These are phyloP conservation scores for Solenopsis invicta DNA, from an alignment of 1,140 invertebrate genomes.

Conservation along the genomic window DNA sequence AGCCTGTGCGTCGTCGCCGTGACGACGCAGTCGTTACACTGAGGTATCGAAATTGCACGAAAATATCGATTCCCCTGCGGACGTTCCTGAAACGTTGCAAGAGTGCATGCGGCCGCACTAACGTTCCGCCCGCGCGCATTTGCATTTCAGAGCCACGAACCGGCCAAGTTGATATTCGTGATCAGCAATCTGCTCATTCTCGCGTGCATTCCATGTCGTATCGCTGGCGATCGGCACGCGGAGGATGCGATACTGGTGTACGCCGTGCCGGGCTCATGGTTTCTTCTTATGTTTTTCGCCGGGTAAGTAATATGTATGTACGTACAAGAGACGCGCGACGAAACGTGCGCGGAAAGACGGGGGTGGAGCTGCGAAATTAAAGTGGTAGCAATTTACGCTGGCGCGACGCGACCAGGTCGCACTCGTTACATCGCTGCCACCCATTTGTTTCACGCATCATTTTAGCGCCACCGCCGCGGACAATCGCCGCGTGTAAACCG, in stretches of 20 bases:
- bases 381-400: constrained; percentile 51
- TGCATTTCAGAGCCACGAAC: constrained; percentile 93
- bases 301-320: constrained; percentile 89
- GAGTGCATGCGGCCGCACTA: constrained; percentile 61
- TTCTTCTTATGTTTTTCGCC: constrained; percentile 99
- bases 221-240: constrained; percentile 91
- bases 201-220: constrained; percentile 95
- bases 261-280: constrained; percentile 98
- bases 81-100: constrained; percentile 58
- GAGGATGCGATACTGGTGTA: constrained; percentile 97
- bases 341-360: not conserved
- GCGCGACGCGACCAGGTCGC: constrained; percentile 29
- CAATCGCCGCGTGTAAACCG: constrained; percentile 15
- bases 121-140: constrained; percentile 62
- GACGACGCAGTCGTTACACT: constrained; percentile 21
- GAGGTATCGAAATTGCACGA: constrained; percentile 61
- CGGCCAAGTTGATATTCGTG: constrained; percentile 97
- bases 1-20: not conserved
- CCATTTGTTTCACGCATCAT: constrained; percentile 56
- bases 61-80: constrained; percentile 70
- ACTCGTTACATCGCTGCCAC: constrained; percentile 18
- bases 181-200: constrained; percentile 97
- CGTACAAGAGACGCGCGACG: not conserved
- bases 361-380: constrained; percentile 35
- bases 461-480: constrained; percentile 27